Conservation (phyloP, 2,113 vertebrate species). For the Raja brachyura region DNA sequence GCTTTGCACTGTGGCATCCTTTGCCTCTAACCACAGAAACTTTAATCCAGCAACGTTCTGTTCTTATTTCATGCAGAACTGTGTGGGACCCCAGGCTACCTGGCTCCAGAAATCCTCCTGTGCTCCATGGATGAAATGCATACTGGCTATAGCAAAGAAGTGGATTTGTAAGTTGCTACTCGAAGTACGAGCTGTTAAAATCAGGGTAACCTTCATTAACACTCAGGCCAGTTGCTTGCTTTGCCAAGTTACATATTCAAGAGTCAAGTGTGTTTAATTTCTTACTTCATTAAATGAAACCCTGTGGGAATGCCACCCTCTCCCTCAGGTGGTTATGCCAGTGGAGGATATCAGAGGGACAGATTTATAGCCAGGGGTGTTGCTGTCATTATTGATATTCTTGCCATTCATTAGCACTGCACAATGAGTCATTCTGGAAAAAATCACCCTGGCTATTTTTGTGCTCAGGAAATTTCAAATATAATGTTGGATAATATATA, state of each 20-base stretch:
- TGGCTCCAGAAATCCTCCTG: constrained; percentile 90
- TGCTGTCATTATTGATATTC: not conserved
- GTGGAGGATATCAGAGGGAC: too few species aligned
- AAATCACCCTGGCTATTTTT: not conserved
- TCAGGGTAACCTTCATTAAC: not conserved
- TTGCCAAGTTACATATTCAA: not conserved
- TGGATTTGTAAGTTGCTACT: constrained; percentile 77
- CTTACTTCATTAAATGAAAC: too few species aligned
- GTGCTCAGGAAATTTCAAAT: not conserved
- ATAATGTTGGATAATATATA: not conserved
- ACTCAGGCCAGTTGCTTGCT: not conserved
- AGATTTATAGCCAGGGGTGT: too few species aligned
- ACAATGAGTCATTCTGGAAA: not conserved
- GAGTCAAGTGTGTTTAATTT: too few species aligned
- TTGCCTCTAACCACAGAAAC: not conserved
- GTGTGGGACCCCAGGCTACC: constrained; percentile 88
- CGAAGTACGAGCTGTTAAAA: not conserved
- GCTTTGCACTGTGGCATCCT: too few species aligned
- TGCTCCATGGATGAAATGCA: constrained; percentile 87
- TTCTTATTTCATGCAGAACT: constrained; percentile 65
- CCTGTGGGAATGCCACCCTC: not conserved
- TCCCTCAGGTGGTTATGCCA: too few species aligned
- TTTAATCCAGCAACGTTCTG: not conserved
- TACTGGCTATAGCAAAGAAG: constrained; percentile 74
- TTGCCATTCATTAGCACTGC: not conserved